These are phyloP conservation scores for Hecatera dysodea DNA, from an alignment of 2,888 invertebrate genomes.

Conservation along the genomic window DNA sequence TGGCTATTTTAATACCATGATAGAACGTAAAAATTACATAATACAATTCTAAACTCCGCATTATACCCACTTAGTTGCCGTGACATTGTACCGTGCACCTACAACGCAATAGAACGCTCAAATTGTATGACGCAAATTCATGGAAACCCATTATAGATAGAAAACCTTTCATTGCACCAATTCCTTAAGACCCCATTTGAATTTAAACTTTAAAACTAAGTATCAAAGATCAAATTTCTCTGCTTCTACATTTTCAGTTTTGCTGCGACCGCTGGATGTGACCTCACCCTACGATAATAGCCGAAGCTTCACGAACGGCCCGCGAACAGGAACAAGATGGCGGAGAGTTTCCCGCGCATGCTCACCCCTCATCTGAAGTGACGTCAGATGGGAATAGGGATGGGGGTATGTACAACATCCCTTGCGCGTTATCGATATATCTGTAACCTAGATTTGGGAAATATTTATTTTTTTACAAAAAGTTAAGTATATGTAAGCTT, in stretches of 20 bases:
- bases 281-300: slow-evolving; percentile 68
- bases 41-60: slow-evolving; percentile 4
- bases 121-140: slow-evolving; percentile 66
- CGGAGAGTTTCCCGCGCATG: slow-evolving; percentile 83
- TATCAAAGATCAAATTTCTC: slow-evolving; percentile 25
- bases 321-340: slow-evolving; percentile 79
- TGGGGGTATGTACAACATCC: slow-evolving; percentile 64
- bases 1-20: neutral
- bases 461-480: no score
- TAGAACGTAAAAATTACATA: slow-evolving; percentile 12
- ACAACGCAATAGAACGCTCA: slow-evolving; percentile 44
- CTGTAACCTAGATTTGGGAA: neutral
- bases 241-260: slow-evolving; percentile 23
- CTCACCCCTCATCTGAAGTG: slow-evolving; percentile 75
- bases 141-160: slow-evolving; percentile 40
- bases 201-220: slow-evolving; percentile 1
- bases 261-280: slow-evolving; percentile 50
- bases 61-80: slow-evolving; percentile 18
- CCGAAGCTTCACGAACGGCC: slow-evolving; percentile 70
- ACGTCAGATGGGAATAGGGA: slow-evolving; percentile 79
- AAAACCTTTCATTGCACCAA: slow-evolving; percentile 64
- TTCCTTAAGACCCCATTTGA: neutral
- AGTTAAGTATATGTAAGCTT: no score
- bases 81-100: slow-evolving; percentile 43
- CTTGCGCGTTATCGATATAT: slow-evolving; percentile 66